Evolutionary conservation across 2,888 invertebrate genomes (phyloP).

Genomic region (Epinotia demarniana): DNA sequence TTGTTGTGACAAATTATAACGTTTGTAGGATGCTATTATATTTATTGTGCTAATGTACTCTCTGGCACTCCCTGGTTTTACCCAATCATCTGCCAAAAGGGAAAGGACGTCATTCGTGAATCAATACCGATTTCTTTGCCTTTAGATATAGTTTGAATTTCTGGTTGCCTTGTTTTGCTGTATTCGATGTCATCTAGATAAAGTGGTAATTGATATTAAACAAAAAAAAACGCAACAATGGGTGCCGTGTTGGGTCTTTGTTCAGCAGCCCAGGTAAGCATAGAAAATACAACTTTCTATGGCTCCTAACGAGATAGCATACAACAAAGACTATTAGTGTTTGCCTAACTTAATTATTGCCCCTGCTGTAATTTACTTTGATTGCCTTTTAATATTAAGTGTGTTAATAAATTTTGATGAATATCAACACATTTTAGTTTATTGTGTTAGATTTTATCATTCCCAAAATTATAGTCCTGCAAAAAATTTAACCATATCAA

Average conservation of each 20-base stretch:
- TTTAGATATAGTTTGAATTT: constrained; percentile 15
- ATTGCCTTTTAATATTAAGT: not conserved
- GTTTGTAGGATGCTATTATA: no score
- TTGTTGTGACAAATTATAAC: no score
- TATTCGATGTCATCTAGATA: constrained; percentile 17
- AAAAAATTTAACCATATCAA: not conserved
- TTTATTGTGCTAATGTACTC: no score
- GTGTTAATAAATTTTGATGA: not conserved
- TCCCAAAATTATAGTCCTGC: not conserved
- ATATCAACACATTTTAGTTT: not conserved
- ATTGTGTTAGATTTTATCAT: not conserved
- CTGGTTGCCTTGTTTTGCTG: not conserved
- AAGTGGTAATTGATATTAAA: not conserved
- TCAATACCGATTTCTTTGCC: constrained; percentile 12
- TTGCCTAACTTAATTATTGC: not conserved
- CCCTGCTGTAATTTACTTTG: not conserved
- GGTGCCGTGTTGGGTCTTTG: constrained; percentile 86
- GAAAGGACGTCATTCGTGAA: constrained; percentile 9
- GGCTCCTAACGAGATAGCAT: not conserved
- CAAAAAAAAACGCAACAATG: constrained; percentile 65
- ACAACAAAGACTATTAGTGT: not conserved
- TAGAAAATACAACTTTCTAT: constrained; percentile 34
- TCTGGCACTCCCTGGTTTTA: not conserved
- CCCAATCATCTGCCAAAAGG: constrained; percentile 10
- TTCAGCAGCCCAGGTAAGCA: constrained; percentile 86